phyloP scores from a whole-genome alignment of 2,888 invertebrate genomes.

The Caenorhabditis zanzibari region DNA sequence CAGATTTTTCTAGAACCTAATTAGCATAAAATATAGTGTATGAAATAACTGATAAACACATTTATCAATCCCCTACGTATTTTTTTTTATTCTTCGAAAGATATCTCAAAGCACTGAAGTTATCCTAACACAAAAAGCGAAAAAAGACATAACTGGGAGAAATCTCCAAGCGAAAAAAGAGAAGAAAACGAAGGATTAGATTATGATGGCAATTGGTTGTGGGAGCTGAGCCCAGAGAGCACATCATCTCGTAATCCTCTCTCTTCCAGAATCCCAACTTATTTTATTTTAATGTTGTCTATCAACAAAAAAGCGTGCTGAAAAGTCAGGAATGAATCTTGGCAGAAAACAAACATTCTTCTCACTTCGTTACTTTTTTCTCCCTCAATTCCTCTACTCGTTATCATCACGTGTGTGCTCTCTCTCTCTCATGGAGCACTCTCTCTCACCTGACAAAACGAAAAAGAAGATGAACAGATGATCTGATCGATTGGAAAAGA shows the following conservation, averaged over 20 bases:
- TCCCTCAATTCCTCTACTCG: conserved; percentile 28
- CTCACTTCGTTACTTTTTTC: conserved; percentile 15
- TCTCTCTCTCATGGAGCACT: conserved; percentile 7
- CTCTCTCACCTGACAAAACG: conserved; percentile 33
- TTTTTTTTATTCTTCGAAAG: too few relatives aligned
- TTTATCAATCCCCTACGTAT: too few relatives aligned
- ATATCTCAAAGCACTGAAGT: background rate
- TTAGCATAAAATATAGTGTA: too few relatives aligned
- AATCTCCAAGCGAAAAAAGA: background rate
- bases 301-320: conserved; percentile 22
- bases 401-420: conserved; percentile 25
- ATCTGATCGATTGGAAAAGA: conserved; percentile 13
- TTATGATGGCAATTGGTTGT: conserved; percentile 22
- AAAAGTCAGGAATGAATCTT: background rate
- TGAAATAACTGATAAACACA: too few relatives aligned
- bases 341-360: conserved; percentile 23
- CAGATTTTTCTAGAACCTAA: background rate
- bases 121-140: background rate
- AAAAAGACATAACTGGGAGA: background rate
- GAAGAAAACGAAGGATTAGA: conserved; percentile 25
- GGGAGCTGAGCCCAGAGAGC: background rate
- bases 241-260: conserved; percentile 17
- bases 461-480: conserved; percentile 32
- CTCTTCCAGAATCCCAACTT: background rate
- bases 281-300: conserved; percentile 6